A percentile compares a stretch with the other conserved stretches of the same genome.
phyloP scores from a whole-genome alignment of 2,113 vertebrate genomes.

The Hippoglossus stenolepis region DNA sequence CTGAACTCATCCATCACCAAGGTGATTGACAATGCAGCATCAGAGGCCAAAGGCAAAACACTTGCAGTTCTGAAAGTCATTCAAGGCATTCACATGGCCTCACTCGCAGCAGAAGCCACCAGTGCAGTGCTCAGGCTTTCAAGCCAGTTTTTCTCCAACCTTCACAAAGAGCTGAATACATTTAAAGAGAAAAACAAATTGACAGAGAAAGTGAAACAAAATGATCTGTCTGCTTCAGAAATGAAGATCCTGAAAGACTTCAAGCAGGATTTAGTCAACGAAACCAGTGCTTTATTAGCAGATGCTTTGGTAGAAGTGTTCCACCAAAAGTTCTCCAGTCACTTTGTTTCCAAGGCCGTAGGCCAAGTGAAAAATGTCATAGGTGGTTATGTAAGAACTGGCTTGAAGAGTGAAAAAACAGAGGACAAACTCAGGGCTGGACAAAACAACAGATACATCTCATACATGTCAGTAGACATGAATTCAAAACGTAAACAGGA shows the following conservation, averaged over 20 bases:
- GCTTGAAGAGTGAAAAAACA: conserved; percentile 10
- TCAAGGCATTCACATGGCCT: too few relatives aligned
- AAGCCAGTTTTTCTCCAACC: too few relatives aligned
- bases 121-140: too few relatives aligned
- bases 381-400: neutral
- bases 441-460: conserved; percentile 23
- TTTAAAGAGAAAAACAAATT: too few relatives aligned
- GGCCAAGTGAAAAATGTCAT: conserved; percentile 7
- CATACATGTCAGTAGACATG: conserved; percentile 18
- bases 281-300: neutral
- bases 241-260: conserved; percentile 11
- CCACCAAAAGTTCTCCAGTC: conserved; percentile 48
- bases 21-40: too few relatives aligned
- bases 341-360: conserved; percentile 19
- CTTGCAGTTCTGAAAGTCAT: too few relatives aligned
- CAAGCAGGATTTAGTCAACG: conserved; percentile 13
- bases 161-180: too few relatives aligned
- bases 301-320: conserved; percentile 32
- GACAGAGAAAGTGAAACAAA: conserved; percentile 8
- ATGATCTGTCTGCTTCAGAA: conserved; percentile 5
- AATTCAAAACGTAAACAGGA: conserved; percentile 2
- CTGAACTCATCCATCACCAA: too few relatives aligned
- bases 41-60: too few relatives aligned
- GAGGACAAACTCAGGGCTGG: conserved; percentile 32
- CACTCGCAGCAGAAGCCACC: too few relatives aligned